phyloP scores from a whole-genome alignment of 2,888 invertebrate species.

The Theodoxus fluviatilis region DNA sequence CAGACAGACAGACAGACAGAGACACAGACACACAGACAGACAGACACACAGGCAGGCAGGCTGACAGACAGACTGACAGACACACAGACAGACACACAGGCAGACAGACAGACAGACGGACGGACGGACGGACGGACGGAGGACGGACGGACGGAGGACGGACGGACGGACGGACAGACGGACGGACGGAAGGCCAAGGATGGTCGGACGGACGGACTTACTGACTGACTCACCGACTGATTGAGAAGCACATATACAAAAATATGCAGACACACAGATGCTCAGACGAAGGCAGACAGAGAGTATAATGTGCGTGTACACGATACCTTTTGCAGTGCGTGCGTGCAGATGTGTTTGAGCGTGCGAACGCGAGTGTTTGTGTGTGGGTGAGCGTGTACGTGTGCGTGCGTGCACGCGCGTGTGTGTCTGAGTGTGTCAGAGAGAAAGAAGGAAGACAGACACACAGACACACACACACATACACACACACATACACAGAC shows the following conservation, averaged over 20 bases:
- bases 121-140: background rate
- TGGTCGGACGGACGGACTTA: background rate
- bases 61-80: background rate
- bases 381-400: background rate
- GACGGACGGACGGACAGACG: background rate
- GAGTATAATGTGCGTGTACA: background rate
- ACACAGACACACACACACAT: background rate
- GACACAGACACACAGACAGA: background rate
- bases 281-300: background rate
- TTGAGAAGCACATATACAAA: background rate
- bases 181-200: background rate
- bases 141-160: background rate
- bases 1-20: background rate
- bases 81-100: background rate
- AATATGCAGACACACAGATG: background rate
- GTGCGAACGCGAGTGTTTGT: background rate
- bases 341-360: background rate
- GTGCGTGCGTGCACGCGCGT: background rate
- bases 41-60: background rate
- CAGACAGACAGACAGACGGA: background rate
- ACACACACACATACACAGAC: too few species aligned
- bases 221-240: background rate
- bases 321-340: background rate
- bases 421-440: conserved; percentile 5
- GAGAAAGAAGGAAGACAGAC: background rate